Evolutionary conservation across 2,797 vertebrate species (phyloP).

Genomic region (Prionace glauca): DNA sequence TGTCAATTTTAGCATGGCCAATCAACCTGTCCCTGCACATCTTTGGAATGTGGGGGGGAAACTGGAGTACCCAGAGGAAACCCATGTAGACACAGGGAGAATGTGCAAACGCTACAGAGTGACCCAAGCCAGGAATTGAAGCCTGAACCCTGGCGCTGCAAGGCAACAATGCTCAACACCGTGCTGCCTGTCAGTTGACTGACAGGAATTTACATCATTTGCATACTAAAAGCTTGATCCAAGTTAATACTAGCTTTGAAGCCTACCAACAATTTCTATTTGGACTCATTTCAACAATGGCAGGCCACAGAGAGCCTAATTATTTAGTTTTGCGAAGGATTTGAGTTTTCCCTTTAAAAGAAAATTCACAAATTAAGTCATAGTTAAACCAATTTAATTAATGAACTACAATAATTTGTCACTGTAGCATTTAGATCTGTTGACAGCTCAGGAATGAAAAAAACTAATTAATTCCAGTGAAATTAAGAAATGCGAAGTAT

Average conservation of each 20-base stretch:
- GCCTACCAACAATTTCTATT: neutral
- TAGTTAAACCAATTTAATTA: neutral
- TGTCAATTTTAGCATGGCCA: too few relatives aligned
- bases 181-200: too few relatives aligned
- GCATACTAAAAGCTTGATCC: neutral
- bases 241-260: neutral
- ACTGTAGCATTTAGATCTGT: neutral
- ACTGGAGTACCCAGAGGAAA: too few relatives aligned
- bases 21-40: too few relatives aligned
- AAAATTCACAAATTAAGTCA: neutral
- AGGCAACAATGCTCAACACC: too few relatives aligned
- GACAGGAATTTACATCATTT: neutral
- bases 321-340: neutral
- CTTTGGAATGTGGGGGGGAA: too few relatives aligned
- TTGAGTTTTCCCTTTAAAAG: neutral
- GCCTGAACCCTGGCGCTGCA: too few relatives aligned
- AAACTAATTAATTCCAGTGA: neutral
- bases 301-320: neutral
- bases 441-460: neutral
- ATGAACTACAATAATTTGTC: neutral
- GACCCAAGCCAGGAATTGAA: too few relatives aligned
- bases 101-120: too few relatives aligned
- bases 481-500: neutral
- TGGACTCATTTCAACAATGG: neutral
- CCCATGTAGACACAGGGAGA: too few relatives aligned